phyloP scores from a whole-genome alignment of 2,797 vertebrate genomes.

The Danio kyathit region DNA sequence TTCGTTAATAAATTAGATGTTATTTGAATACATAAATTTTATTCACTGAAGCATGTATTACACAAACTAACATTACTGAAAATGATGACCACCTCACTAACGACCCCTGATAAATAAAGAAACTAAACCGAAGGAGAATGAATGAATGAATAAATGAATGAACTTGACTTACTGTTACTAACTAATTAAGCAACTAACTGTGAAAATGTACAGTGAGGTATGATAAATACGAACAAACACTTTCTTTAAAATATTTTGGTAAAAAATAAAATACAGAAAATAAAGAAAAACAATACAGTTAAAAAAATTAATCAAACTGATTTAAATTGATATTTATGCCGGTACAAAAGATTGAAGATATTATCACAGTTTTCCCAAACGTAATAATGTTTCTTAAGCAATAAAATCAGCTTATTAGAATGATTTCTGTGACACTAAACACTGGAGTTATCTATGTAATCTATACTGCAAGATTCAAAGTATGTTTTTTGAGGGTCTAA shows the following conservation, averaged over 20 bases:
- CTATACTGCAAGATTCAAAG: neutral
- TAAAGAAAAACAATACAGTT: no score
- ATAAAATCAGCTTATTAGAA: neutral
- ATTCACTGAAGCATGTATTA: no score
- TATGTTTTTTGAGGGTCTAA: slow-evolving; percentile 23
- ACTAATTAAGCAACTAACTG: neutral
- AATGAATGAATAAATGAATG: no score
- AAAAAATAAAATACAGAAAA: no score
- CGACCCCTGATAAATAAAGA: no score
- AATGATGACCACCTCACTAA: no score
- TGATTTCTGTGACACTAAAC: neutral
- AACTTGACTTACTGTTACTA: neutral
- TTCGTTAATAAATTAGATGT: no score
- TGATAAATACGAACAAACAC: neutral
- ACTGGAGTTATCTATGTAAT: neutral
- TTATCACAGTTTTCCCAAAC: neutral
- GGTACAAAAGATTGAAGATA: no score
- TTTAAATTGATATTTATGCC: neutral
- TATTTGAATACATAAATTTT: no score
- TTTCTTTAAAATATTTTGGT: neutral
- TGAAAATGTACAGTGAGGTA: neutral
- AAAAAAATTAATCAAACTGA: no score
- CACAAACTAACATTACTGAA: no score
- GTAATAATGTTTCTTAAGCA: neutral
- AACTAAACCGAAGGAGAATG: no score